Evolutionary conservation across 2,797 vertebrate genomes (phyloP).

Genomic region (Okamejei kenojei): DNA sequence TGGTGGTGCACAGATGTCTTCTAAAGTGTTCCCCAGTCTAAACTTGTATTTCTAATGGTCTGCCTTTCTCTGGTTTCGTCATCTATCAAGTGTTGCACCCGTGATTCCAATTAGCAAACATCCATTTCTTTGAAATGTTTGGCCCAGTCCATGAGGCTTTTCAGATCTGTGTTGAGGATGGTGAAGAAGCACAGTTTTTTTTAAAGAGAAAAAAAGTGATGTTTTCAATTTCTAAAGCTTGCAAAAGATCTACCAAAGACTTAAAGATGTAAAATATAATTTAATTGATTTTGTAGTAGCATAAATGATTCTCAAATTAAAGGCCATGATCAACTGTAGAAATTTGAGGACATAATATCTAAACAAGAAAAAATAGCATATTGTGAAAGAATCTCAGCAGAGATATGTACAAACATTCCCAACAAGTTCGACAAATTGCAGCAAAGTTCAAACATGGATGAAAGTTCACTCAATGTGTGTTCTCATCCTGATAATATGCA

Average conservation of each 20-base stretch:
- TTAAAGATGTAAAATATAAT: neutral
- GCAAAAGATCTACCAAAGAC: neutral
- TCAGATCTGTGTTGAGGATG: neutral
- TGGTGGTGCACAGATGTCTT: neutral
- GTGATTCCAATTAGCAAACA: neutral
- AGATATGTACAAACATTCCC: neutral
- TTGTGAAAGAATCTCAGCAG: neutral
- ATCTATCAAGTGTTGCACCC: neutral
- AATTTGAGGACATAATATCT: neutral
- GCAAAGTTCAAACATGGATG: neutral
- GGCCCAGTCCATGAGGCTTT: neutral
- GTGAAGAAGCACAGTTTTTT: neutral
- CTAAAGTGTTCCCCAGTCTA: neutral
- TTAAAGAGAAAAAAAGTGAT: neutral
- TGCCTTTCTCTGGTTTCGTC: neutral
- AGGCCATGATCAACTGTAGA: neutral
- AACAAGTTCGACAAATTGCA: neutral
- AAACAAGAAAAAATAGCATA: too few species aligned
- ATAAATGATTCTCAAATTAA: neutral
- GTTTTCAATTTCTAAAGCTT: neutral
- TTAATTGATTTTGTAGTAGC: neutral
- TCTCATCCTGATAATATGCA: neutral
- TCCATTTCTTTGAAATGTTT: neutral
- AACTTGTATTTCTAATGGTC: neutral
- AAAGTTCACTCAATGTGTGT: neutral